Evolutionary conservation across 2,888 invertebrate genomes (phyloP), one percentile per base, ranked within the genome.

Genomic region (Atethmia centrago): DNA sequence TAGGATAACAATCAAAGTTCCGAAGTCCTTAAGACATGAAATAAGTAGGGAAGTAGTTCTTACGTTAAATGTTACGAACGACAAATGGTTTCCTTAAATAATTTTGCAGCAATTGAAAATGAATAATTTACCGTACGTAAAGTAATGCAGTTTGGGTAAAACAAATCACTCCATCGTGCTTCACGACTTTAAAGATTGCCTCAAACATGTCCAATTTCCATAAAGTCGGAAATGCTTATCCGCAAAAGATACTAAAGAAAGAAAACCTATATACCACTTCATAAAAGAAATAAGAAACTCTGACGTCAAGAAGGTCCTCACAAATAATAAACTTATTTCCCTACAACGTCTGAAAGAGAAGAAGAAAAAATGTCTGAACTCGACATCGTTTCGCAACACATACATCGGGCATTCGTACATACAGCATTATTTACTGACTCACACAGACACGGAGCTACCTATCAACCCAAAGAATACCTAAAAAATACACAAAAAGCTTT

Each of bases 401-500:
- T 85, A 91, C 88, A 87, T 84, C 87, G 75, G 83, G 86, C 90
- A 90, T 89, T 91, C 83, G 90, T 92, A 91, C 87, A 90, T 90
- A 90, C 83, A 87, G 71, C 83, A 81, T 90, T 93, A 94, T 94
- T 94, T 94, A 94, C 93, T 81, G 63, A 93, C 94, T 85, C 94
- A 93, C 94, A 94, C 94, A 94, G 83, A 89, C 87, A 87, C 81
- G 85, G 58, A 74, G 66, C 77, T 82, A 83, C 77, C 84, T 87
- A 88, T 85, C 88, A 88, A 90, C 89, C 88, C 87, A 89, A 88
- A 89, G 92, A 91, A 93, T 92, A 93, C 89, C 92, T 90, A 95
- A 93, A 94, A 95, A 95, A 95, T 94, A 94, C 93, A 95, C 93
- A 95, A 94, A 95, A 94, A 94, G 94, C 93, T 91, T 93, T 94